These are phyloP conservation scores for Bellardia bayeri DNA, from an alignment of 2,888 invertebrate genomes.

Conservation along the genomic window DNA sequence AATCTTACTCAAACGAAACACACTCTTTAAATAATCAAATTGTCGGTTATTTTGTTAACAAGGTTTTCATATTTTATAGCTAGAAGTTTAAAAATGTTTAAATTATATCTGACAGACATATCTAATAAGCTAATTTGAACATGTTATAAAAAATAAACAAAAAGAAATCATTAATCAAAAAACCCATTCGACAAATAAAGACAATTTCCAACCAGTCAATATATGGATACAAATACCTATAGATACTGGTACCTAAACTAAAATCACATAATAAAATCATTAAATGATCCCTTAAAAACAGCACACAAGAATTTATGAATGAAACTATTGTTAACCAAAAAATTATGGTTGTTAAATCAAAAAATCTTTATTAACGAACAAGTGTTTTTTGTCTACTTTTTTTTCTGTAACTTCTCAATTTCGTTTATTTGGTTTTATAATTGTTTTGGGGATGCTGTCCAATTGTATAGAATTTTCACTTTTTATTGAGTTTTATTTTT, in stretches of 20 bases:
- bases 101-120: conserved; percentile 17
- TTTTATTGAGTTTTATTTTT: conserved; percentile 42
- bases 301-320: conserved; percentile 65
- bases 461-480: conserved; percentile 69
- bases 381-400: conserved; percentile 56
- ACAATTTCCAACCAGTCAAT: conserved; percentile 1
- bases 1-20: neutral
- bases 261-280: conserved; percentile 53
- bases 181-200: conserved; percentile 15
- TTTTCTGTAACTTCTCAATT: conserved; percentile 37
- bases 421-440: conserved; percentile 47
- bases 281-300: conserved; percentile 45
- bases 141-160: neutral
- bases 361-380: conserved; percentile 57
- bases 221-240: neutral
- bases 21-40: neutral
- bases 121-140: conserved; percentile 45
- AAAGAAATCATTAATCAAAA: conserved; percentile 54
- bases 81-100: conserved; percentile 34
- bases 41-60: conserved; percentile 9
- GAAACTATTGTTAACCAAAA: conserved; percentile 59
- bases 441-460: conserved; percentile 47
- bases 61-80: neutral
- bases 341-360: conserved; percentile 51
- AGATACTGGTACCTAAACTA: conserved; percentile 7